phyloP scores from a whole-genome alignment of 2,888 invertebrate species.

The Idaea straminata region DNA sequence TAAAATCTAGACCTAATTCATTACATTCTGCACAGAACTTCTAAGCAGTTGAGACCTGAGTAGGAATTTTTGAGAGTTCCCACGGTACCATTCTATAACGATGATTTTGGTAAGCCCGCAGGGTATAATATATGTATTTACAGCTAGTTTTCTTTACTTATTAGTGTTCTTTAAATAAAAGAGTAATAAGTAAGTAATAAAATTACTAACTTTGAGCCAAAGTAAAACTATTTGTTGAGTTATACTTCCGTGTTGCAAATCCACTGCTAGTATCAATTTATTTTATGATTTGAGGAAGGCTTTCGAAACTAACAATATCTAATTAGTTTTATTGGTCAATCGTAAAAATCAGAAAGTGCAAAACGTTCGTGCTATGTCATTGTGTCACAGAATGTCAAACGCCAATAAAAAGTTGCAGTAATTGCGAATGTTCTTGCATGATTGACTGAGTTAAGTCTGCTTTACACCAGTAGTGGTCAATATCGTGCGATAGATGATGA shows the following conservation, averaged over 20 bases:
- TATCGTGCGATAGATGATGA: too few species aligned
- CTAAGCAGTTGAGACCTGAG: too few species aligned
- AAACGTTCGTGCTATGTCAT: neutral
- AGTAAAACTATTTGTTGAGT: neutral
- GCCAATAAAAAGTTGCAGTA: neutral
- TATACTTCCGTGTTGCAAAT: neutral
- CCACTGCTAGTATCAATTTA: neutral
- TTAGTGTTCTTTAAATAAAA: too few species aligned
- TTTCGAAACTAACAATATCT: neutral
- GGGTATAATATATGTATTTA: too few species aligned
- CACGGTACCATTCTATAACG: too few species aligned
- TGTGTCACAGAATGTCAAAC: neutral
- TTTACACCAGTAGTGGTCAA: too few species aligned
- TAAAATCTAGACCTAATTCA: neutral
- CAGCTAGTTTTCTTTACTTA: too few species aligned
- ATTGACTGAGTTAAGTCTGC: neutral
- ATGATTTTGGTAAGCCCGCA: too few species aligned
- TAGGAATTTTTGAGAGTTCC: too few species aligned
- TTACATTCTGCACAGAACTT: too few species aligned
- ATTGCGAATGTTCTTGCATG: neutral
- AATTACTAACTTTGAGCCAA: neutral
- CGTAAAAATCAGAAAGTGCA: neutral
- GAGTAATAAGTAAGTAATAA: too few species aligned
- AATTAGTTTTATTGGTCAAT: neutral
- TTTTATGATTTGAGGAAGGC: conserved; percentile 1